phyloP scores from a whole-genome alignment of 2,888 invertebrate species.

The Catocala nupta region DNA sequence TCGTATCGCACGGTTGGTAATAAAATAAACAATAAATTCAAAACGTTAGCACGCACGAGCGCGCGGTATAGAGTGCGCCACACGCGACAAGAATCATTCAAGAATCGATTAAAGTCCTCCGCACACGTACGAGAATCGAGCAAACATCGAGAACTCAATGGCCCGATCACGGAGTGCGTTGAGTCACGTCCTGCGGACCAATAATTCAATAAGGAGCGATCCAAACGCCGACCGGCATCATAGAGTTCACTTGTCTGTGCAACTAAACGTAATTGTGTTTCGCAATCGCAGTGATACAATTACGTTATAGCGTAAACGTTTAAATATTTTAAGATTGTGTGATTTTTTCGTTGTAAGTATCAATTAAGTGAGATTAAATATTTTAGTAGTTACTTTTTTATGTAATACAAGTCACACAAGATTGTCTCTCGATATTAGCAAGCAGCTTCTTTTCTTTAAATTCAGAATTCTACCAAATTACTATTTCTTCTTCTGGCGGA shows the following conservation, averaged over 20 bases:
- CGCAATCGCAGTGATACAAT: slow-evolving; percentile 17
- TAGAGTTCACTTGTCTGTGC: slow-evolving; percentile 60
- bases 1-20: slow-evolving; percentile 28
- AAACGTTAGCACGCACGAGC: slow-evolving; percentile 54
- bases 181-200: slow-evolving; percentile 72
- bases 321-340: neutral
- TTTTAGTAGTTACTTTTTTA: too few relatives aligned
- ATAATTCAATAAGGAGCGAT: slow-evolving; percentile 82
- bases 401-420: too few relatives aligned
- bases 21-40: slow-evolving; percentile 56
- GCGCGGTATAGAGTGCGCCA: slow-evolving; percentile 52
- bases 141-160: slow-evolving; percentile 75
- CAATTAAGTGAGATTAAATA: too few relatives aligned
- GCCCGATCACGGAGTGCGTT: slow-evolving; percentile 64
- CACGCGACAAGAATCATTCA: slow-evolving; percentile 71
- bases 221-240: slow-evolving; percentile 69
- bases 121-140: slow-evolving; percentile 75
- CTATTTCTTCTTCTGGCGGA: too few relatives aligned
- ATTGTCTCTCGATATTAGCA: too few relatives aligned
- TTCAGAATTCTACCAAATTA: too few relatives aligned
- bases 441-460: too few relatives aligned
- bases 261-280: slow-evolving; percentile 37
- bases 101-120: slow-evolving; percentile 76
- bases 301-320: neutral
- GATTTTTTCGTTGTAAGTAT: too few relatives aligned